These are phyloP conservation scores for Urosaurus nigricauda DNA, from an alignment of 2,797 vertebrate genomes.

Conservation along the genomic window DNA sequence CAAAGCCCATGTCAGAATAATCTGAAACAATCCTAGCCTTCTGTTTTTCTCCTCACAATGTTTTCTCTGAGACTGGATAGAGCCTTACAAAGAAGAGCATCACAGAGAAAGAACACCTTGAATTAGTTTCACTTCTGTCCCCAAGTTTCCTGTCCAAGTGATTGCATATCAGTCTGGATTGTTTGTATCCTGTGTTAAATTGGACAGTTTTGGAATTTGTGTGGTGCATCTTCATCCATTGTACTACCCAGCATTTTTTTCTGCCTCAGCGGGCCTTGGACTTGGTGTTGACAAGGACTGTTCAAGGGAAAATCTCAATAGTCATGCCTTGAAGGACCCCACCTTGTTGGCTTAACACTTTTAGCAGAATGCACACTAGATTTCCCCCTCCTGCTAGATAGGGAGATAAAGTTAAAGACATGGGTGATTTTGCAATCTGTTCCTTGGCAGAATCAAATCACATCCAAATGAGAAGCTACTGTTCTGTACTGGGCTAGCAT, in stretches of 20 bases:
- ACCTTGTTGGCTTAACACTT: not conserved
- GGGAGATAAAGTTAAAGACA: not conserved
- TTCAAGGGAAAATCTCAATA: not conserved
- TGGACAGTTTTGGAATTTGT: not conserved
- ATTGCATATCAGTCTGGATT: not conserved
- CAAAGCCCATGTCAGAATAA: not conserved
- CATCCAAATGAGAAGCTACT: not conserved
- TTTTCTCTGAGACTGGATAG: not conserved
- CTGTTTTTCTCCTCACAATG: not conserved
- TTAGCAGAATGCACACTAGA: not conserved
- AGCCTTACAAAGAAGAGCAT: not conserved
- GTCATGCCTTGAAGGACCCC: not conserved
- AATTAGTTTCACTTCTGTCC: not conserved
- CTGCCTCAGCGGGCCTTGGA: not conserved
- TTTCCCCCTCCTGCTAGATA: not conserved
- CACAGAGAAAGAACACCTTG: not conserved
- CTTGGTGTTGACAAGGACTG: not conserved
- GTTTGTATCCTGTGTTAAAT: not conserved
- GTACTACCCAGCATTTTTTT: not conserved
- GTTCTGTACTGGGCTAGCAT: too few species aligned
- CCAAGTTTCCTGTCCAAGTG: not conserved
- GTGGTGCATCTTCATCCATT: not conserved
- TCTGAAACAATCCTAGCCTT: not conserved
- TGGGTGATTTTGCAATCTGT: not conserved
- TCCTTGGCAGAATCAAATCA: not conserved